Evolutionary conservation across 1,140 invertebrate species (phyloP).

Genomic region (Micrasema minimum): DNA sequence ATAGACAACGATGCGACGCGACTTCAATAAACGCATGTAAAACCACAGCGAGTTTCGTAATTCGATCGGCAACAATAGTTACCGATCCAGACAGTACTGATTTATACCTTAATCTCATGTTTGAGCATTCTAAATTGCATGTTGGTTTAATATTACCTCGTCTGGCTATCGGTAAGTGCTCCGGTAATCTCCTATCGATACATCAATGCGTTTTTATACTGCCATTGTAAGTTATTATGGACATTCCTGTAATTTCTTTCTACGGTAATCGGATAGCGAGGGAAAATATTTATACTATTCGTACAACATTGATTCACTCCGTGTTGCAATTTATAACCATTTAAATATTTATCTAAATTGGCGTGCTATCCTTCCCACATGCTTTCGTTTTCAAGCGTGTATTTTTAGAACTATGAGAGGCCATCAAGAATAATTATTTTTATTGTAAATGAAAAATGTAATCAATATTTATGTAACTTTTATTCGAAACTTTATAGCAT

Average conservation of each 20-base stretch:
- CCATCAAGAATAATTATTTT: no score
- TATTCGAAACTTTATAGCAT: no score
- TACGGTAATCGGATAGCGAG: conserved; percentile 18
- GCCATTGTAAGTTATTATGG: conserved; percentile 29
- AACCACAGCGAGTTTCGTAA: conserved; percentile 33
- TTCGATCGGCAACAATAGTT: conserved; percentile 43
- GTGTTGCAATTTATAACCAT: no score
- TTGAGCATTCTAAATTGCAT: conserved; percentile 49
- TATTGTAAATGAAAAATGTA: no score
- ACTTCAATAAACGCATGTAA: conserved; percentile 39
- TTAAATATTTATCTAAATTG: no score
- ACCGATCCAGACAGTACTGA: conserved; percentile 44
- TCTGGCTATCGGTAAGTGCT: conserved; percentile 2
- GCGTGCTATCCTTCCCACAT: no score
- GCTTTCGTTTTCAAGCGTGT: no score
- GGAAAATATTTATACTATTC: no score
- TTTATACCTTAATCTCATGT: conserved; percentile 52
- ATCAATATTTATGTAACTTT: no score
- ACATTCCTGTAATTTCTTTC: conserved; percentile 32
- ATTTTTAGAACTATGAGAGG: no score
- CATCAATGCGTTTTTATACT: conserved; percentile 21
- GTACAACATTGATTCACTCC: no score
- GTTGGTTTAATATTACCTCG: conserved; percentile 45
- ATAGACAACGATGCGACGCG: not conserved
- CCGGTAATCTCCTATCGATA: conserved; percentile 24